These are phyloP conservation scores for Mesoclemmys tuberculata DNA, from an alignment of 2,113 vertebrate species.

Conservation along the genomic window DNA sequence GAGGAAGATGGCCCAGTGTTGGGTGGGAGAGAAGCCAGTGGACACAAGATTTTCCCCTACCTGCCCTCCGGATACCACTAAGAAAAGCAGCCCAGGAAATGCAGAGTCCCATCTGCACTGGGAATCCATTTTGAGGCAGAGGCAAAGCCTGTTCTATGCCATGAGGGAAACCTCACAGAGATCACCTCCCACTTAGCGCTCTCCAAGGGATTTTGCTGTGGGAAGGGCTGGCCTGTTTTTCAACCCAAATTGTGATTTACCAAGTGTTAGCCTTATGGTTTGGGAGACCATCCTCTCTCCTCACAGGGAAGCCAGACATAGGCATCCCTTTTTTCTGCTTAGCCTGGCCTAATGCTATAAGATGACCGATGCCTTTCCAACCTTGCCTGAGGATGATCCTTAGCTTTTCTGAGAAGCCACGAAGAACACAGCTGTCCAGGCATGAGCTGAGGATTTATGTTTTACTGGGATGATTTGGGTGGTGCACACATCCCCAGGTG, in stretches of 20 bases:
- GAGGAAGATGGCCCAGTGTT: not conserved
- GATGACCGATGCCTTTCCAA: not conserved
- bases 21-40: not conserved
- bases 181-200: not conserved
- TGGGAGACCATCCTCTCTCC: not conserved
- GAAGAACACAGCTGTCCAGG: not conserved
- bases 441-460: not conserved
- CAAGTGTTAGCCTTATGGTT: not conserved
- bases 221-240: not conserved
- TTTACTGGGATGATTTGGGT: not conserved
- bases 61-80: not conserved
- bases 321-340: not conserved
- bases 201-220: not conserved
- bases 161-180: fast-evolving
- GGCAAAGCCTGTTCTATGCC: not conserved
- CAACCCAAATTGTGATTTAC: not conserved
- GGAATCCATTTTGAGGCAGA: not conserved
- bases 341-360: not conserved
- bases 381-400: not conserved
- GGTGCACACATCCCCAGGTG: not conserved
- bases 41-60: not conserved
- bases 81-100: not conserved
- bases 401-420: not conserved
- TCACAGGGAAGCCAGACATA: not conserved
- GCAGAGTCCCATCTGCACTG: not conserved